Base-by-base conservation (phyloP, 2,888 invertebrate species). In the Pegoplata infirma region DNA sequence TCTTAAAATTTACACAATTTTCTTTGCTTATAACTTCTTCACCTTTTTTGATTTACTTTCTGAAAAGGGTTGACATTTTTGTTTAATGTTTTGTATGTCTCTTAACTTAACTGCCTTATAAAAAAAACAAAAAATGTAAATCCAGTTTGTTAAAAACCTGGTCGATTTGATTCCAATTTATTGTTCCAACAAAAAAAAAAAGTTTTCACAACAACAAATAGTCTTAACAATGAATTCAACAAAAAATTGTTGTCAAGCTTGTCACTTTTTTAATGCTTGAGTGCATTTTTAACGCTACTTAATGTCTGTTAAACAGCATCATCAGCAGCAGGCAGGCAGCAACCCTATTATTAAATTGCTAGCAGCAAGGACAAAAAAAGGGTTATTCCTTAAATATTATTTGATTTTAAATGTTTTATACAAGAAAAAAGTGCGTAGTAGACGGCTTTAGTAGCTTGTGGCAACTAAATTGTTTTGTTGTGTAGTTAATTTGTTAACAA, bases 401-500 rank as follows among this genome's bases (percentile, higher is more conserved):
- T 47, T 32, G 61, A 28, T 61, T 61, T 44, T 59, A 25, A 25
- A n/a, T 61, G 61, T 49, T 47, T 12, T 23, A 3, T 19, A 17
- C 12, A 3, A 36, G 25, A 16, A 49, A 44, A 23, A 19, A 51
- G 49, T 56, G 32, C 56, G 36, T 56, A 36, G 36, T n/a, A 40
- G n/a, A 40, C 12, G 36, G 14, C 12, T 40, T 40, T n/a, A 40
- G 19, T 49, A 51, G 71, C 72, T 68, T 63, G 67, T 67, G 75
- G 79, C 75, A 71, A 63, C 79, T 77, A 83, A 83, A 83, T 82
- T 81, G 79, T 82, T 82, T 80, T 81, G 77, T 72, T 71, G 76
- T 80, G 79, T 83, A 83, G 82, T 82, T 84, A 85, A 85, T 83
- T 86, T 84, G 85, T 84, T 83, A 84, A 86, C 86, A 84, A 84